Evolutionary conservation across 1,140 invertebrate genomes (phyloP).

Genomic region (Neotoxoptera formosana): DNA sequence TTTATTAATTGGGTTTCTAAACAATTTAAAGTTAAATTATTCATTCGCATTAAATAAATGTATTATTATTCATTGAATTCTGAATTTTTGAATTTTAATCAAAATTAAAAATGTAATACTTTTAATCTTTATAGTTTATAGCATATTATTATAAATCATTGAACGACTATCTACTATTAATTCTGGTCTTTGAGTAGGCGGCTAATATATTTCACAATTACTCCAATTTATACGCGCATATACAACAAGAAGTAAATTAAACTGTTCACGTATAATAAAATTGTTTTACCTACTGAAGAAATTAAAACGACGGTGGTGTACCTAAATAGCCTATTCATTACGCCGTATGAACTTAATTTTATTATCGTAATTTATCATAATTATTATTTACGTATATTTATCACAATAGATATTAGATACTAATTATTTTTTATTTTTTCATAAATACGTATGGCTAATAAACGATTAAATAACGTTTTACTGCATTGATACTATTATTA

Average conservation of each 20-base stretch:
- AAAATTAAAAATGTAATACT: neutral
- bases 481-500: neutral
- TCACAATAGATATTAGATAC: neutral
- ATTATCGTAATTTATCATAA: neutral
- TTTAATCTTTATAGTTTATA: neutral
- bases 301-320: neutral
- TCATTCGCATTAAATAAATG: neutral
- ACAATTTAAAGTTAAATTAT: neutral
- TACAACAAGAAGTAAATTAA: neutral
- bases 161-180: neutral
- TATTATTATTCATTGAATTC: neutral
- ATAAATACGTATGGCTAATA: neutral
- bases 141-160: too few species aligned
- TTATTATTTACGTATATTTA: neutral
- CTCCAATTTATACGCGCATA: neutral
- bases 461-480: neutral
- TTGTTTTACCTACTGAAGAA: neutral
- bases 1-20: neutral
- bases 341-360: neutral
- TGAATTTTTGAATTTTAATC: neutral
- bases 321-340: neutral
- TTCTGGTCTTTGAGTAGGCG: rapidly evolving
- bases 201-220: neutral
- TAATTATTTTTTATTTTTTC: neutral
- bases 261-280: neutral